A percentile compares a stretch with the other conserved stretches of the same genome.
Conservation (phyloP, 2,888 invertebrate genomes). For the Cecidostiba fungosa region DNA sequence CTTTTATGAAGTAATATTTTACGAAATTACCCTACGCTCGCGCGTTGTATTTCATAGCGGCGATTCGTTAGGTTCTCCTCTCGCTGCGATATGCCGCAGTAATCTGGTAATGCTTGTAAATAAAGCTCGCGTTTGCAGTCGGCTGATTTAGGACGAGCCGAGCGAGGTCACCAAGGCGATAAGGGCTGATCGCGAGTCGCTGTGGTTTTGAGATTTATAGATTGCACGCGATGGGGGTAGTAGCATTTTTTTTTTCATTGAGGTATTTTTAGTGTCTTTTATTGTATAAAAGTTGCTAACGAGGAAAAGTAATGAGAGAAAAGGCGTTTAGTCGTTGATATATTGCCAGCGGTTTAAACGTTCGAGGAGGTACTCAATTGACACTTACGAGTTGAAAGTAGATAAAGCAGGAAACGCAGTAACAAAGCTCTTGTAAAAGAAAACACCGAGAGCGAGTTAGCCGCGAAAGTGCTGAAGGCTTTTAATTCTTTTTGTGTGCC, state of each 20-base stretch:
- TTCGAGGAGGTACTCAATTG: neutral
- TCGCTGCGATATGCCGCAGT: constrained; percentile 19
- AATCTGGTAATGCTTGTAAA: constrained; percentile 67
- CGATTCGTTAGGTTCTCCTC: constrained; percentile 63
- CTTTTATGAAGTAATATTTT: constrained; percentile 69
- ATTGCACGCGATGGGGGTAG: neutral
- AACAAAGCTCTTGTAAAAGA: neutral
- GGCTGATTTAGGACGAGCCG: neutral
- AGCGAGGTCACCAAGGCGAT: constrained; percentile 1
- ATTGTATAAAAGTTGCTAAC: neutral
- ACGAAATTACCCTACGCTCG: constrained; percentile 65
- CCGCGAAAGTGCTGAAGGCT: neutral
- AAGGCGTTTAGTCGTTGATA: neutral
- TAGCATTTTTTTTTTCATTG: neutral
- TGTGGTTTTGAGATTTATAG: neutral
- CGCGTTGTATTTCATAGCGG: constrained; percentile 63
- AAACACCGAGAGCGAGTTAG: neutral
- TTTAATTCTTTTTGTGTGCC: too few relatives aligned
- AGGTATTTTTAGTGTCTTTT: neutral
- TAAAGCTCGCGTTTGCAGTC: constrained; percentile 51
- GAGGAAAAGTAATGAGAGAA: neutral
- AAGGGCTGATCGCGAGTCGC: constrained; percentile 3
- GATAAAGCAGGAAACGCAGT: neutral
- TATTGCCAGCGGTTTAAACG: neutral
- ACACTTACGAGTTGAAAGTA: neutral